Base-by-base conservation (phyloP, 2,888 invertebrate genomes). In the Argyresthia albistria region DNA sequence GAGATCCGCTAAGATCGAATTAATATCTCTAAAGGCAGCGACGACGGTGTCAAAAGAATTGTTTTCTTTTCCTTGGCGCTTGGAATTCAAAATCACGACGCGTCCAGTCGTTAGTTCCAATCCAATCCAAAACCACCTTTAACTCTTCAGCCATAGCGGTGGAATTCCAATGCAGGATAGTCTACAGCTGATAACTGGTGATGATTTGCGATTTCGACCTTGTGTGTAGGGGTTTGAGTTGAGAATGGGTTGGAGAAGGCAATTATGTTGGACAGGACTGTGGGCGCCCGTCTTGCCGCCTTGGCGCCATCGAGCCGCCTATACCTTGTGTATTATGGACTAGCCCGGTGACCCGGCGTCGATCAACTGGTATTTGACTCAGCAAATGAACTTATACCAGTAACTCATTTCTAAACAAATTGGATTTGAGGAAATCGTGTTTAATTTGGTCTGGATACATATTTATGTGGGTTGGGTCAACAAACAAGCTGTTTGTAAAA, bases 301-400 rank as follows among this genome's bases (percentile, higher is more conserved):
- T 66, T 83, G 86, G 86, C 86, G 86, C 86, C 86, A 81, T 72
- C 81, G 71, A 67, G 86, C 80, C 86, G 84, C 81, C 77, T 72
- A 80, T 84, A 82, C 84, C 82, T 86, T 81, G 81, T 82, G 82
- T 83, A 82, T 83, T 84, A 83, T 84, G 82, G 76, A 83, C 84
- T 83, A 84, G 83, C 78, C 80, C 68, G 75, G 79, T 80, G 82
- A 86, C 84, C 84, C 71, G 83, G 71, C 82, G 77, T 77, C 79
- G 81, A 82, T 82, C 83, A 81, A 81, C 80, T 80, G 70, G 73
- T 76, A 80, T 80, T 83, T 80, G 76, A 80, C 76, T 80, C 74
- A 65, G 67, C 76, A 77, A 78, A 73, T 69, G 63, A 69, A 75
- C 66, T 67, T 57, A 72, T 75, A 74, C 72, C 62, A 61, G 63